Percentiles rank a stretch among this genome's conserved stretches.
phyloP scores from a whole-genome alignment of 2,113 vertebrate genomes.

The Clarias batrachus region DNA sequence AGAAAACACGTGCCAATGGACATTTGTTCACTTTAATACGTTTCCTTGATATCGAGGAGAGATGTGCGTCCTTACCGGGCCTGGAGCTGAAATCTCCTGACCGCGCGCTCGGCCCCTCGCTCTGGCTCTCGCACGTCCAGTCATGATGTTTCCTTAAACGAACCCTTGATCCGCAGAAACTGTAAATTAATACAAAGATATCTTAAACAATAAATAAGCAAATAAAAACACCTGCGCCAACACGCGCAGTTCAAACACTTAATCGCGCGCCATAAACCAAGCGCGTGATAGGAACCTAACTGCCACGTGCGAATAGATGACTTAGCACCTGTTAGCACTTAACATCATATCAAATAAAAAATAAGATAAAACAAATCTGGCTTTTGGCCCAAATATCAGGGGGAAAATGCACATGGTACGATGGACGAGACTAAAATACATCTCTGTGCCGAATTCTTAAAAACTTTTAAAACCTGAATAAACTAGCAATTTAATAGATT shows the following conservation, averaged over 20 bases:
- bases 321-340: not conserved
- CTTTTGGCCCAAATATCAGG: no score
- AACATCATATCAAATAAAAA: not conserved
- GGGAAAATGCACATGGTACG: no score
- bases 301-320: not conserved
- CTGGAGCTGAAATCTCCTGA: slow-evolving; percentile 64
- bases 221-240: not conserved
- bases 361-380: no score
- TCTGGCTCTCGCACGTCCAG: slow-evolving; percentile 80
- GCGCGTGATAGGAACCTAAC: not conserved
- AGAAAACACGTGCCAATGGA: not conserved
- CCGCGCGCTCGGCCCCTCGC: slow-evolving; percentile 79
- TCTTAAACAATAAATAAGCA: no score
- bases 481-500: not conserved
- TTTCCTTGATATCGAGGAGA: no score
- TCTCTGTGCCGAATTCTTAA: no score
- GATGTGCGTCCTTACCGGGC: slow-evolving; percentile 67
- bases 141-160: slow-evolving; percentile 66
- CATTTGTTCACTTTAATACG: not conserved
- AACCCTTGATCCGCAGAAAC: not conserved
- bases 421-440: no score
- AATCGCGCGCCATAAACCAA: not conserved
- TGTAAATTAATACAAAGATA: not conserved
- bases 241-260: not conserved
- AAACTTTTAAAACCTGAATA: not conserved